Base-by-base conservation (phyloP, 2,888 invertebrate species). In the Hemistola chrysoprasaria region DNA sequence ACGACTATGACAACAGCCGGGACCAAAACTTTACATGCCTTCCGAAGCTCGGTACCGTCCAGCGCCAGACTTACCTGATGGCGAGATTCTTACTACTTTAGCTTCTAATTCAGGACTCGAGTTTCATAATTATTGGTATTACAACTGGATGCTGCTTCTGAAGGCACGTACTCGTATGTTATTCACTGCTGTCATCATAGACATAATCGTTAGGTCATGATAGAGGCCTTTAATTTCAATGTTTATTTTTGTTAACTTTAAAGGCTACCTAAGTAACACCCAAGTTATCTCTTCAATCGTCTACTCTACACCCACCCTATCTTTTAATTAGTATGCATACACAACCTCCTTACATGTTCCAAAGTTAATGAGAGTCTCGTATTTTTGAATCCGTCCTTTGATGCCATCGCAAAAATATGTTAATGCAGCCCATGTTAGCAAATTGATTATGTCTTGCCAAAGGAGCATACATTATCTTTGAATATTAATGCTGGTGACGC, bases 371-470 rank as follows among this genome's bases (percentile, higher is more conserved):
- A 81, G 78, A 69, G 70, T 72, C 59, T 62, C 36, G 79, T 85
- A 85, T 84, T 84, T 86, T 86, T 84, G 82, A 83, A 76, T 72
- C 72, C 72, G 74, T 71, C 81, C 84, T 86, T 85, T 86, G 83
- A 81, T 72, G 65, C 58, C 75, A 75, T 71, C 71, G 74, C 77
- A 75, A 80, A 83, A 82, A 82, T 85, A 85, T 87, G 87, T 70
- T 75, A 85, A 86, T 85, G 60, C 50, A 64, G 11, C 9, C 30
- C 25, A 32, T 16, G 40, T 42, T 31, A 49, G 24, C 50, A 55
- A 55, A 55, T 55, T 55, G 55, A 55, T 55, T 55, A 55, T 48
- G 55, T 55, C 46, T 47, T 55, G 46, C 53, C n/a, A 37, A 44
- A 41, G 50, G 47, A 34, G 50, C 51, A 47, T 47, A 53, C 45